Conservation (phyloP, 1,140 invertebrate genomes). For the Drosophila hydei region DNA sequence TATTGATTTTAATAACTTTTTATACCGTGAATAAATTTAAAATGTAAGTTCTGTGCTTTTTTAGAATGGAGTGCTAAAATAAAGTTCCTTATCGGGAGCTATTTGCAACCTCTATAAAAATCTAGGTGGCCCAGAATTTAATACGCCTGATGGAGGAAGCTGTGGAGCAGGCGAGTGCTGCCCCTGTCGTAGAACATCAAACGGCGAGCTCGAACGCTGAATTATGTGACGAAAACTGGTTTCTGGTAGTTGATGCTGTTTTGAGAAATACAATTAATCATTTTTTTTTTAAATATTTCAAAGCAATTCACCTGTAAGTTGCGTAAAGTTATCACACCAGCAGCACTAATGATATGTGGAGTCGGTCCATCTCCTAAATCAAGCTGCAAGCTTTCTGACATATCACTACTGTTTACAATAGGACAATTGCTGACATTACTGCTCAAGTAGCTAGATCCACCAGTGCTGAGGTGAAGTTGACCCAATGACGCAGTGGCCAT, state of each 20-base stretch:
- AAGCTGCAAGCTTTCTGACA: constrained; percentile 86
- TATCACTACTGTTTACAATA: constrained; percentile 59
- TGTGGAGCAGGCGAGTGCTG: constrained; percentile 73
- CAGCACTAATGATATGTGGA: constrained; percentile 84
- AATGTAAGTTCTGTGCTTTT: constrained; percentile 1
- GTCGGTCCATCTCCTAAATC: constrained; percentile 91
- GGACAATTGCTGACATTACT: constrained; percentile 38
- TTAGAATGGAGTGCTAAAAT: constrained; percentile 83
- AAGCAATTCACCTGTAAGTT: constrained; percentile 68
- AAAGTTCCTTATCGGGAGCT: constrained; percentile 74
- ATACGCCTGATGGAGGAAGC: constrained; percentile 71
- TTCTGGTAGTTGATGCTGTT: constrained; percentile 73
- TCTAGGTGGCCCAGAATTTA: constrained; percentile 80
- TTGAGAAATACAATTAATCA: background rate
- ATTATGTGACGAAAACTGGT: constrained; percentile 78
- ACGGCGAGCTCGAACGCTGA: constrained; percentile 79
- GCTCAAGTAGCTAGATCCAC: constrained; percentile 29
- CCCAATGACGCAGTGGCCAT: constrained; percentile 92
- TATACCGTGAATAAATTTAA: too few species aligned
- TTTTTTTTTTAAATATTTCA: background rate
- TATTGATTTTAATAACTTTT: constrained; percentile 23
- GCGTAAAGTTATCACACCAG: constrained; percentile 63
- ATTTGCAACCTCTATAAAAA: constrained; percentile 83
- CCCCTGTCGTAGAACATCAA: constrained; percentile 71
- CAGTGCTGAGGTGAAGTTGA: constrained; percentile 85